phyloP scores from a whole-genome alignment of 2,888 invertebrate species.

The Drosophila melanosoma region DNA sequence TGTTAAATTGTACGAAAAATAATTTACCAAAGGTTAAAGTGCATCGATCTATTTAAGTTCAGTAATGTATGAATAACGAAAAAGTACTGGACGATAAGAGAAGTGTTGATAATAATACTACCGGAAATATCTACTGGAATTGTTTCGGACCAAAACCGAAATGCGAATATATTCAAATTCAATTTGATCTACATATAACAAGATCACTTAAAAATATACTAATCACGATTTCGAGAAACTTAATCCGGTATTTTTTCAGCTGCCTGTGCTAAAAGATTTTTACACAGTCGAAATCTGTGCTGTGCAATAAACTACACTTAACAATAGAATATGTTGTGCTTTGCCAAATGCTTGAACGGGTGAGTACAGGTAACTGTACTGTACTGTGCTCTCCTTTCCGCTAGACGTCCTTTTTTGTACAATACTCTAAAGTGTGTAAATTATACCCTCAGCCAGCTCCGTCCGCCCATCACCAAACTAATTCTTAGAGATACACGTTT shows the following conservation, averaged over 20 bases:
- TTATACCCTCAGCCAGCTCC: not conserved
- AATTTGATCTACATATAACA: not conserved
- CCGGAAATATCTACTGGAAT: not conserved
- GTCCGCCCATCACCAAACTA: not conserved
- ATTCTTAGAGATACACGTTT: slow-evolving; percentile 9
- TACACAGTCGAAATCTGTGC: not conserved
- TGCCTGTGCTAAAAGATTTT: not conserved
- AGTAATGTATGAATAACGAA: too few relatives aligned
- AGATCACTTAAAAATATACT: not conserved
- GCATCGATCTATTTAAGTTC: too few relatives aligned
- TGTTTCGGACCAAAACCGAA: not conserved
- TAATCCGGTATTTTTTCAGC: not conserved
- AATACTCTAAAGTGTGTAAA: slow-evolving; percentile 2
- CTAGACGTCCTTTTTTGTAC: not conserved
- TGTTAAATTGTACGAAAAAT: not conserved
- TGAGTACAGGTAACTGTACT: not conserved
- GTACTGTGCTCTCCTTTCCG: not conserved
- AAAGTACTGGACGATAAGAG: too few relatives aligned
- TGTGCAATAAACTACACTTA: not conserved
- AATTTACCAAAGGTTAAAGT: not conserved
- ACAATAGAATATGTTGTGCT: not conserved
- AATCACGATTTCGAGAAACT: not conserved
- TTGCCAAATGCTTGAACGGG: not conserved
- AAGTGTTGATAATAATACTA: too few relatives aligned
- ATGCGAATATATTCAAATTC: not conserved